phyloP scores from a whole-genome alignment of 2,888 invertebrate species.

The Drosophila conformis region DNA sequence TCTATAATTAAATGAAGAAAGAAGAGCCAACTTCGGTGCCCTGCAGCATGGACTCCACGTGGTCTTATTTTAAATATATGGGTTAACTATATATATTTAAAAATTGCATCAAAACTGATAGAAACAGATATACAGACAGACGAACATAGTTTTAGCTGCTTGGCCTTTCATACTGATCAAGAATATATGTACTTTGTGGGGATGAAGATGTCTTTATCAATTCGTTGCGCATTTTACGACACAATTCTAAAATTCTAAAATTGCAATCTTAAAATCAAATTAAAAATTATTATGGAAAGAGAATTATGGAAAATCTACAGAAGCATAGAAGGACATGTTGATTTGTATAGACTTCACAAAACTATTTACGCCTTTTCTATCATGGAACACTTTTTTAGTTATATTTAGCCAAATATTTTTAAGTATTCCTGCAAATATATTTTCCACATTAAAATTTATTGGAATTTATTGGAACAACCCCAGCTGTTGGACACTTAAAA shows the following conservation, averaged over 20 bases:
- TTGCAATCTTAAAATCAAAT: background rate
- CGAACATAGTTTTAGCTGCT: background rate
- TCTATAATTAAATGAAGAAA: background rate
- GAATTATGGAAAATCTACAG: background rate
- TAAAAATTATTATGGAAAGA: background rate
- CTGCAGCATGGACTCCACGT: background rate
- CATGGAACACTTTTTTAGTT: background rate
- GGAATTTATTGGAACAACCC: constrained; percentile 11
- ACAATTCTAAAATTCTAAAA: background rate
- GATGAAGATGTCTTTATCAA: background rate
- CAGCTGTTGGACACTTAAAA: constrained; percentile 28
- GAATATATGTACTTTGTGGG: background rate
- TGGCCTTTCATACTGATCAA: background rate
- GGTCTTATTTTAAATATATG: background rate
- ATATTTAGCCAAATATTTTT: background rate
- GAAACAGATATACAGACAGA: background rate
- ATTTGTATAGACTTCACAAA: background rate
- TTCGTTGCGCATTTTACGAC: background rate
- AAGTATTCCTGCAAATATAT: background rate
- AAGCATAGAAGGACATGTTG: background rate
- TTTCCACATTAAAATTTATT: background rate
- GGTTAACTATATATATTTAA: background rate
- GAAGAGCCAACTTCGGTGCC: background rate
- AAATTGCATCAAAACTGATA: background rate
- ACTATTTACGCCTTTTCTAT: background rate